Evolutionary conservation across 1,140 invertebrate species (phyloP).

Genomic region (Calephelis virginiensis): DNA sequence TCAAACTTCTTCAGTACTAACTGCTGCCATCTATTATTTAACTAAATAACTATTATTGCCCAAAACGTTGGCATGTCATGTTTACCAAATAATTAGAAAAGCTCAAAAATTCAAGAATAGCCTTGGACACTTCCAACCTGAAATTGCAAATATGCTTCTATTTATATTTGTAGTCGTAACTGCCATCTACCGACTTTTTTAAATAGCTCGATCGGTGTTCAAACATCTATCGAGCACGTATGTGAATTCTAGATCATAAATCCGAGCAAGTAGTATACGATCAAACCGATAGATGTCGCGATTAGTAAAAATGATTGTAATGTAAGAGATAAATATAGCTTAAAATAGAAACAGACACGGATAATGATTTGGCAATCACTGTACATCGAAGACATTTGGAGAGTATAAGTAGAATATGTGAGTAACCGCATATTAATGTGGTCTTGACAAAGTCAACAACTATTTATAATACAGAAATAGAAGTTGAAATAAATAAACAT

Average conservation of each 20-base stretch:
- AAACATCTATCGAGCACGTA: not conserved
- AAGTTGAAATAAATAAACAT: not conserved
- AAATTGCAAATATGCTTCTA: too few relatives aligned
- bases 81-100: too few relatives aligned
- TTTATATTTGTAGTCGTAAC: too few relatives aligned
- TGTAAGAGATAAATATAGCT: constrained; percentile 22
- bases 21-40: too few relatives aligned
- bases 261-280: not conserved
- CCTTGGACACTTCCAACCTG: too few relatives aligned
- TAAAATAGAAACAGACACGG: constrained; percentile 30
- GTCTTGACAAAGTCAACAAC: constrained; percentile 22
- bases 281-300: constrained; percentile 21
- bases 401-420: constrained; percentile 37
- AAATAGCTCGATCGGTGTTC: not conserved
- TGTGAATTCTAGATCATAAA: not conserved
- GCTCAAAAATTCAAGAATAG: too few relatives aligned
- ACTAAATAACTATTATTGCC: too few relatives aligned
- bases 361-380: constrained; percentile 42
- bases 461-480: constrained; percentile 10
- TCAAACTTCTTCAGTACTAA: too few relatives aligned
- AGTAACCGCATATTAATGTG: constrained; percentile 33
- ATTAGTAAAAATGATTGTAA: not conserved
- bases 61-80: too few relatives aligned
- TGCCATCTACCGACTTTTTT: not conserved
- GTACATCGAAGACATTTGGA: constrained; percentile 31